phyloP scores from a whole-genome alignment of 2,797 vertebrate species.

The Eulemur coronatus region DNA sequence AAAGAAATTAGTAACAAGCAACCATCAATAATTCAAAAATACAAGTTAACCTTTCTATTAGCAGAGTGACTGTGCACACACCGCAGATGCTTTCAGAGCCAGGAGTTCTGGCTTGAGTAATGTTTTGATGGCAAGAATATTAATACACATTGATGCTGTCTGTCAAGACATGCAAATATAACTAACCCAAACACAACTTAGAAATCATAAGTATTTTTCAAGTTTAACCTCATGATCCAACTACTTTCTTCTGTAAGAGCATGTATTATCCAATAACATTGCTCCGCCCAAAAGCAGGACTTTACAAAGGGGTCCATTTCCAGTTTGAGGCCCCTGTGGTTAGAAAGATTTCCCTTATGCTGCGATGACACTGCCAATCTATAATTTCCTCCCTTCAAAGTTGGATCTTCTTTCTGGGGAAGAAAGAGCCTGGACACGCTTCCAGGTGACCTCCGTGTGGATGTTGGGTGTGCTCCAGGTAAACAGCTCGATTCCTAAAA shows the following conservation, averaged over 20 bases:
- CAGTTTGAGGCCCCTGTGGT: background rate
- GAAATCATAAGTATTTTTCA: conserved; percentile 34
- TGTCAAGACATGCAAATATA: conserved; percentile 65
- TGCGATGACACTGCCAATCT: background rate
- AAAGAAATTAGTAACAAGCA: conserved; percentile 80
- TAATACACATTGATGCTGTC: conserved; percentile 36
- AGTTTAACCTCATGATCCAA: conserved; percentile 51
- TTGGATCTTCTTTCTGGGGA: background rate
- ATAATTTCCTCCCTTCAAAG: background rate
- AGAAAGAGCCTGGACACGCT: background rate
- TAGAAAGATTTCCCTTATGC: background rate
- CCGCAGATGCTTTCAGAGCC: conserved; percentile 35
- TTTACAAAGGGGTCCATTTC: background rate
- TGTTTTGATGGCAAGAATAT: conserved; percentile 53
- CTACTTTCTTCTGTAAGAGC: conserved; percentile 39
- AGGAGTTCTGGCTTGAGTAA: conserved; percentile 41
- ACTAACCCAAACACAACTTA: conserved; percentile 63
- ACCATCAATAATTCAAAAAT: conserved; percentile 82
- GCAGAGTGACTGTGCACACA: conserved; percentile 58
- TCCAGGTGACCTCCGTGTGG: background rate
- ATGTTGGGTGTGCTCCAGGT: background rate
- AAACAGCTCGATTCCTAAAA: background rate
- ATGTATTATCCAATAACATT: background rate
- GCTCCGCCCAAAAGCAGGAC: background rate
- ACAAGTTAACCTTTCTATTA: conserved; percentile 83